Evolutionary conservation across 2,888 invertebrate genomes (phyloP), one percentile per base, ranked within the genome.

Genomic region (Macrophya alboannulata): DNA sequence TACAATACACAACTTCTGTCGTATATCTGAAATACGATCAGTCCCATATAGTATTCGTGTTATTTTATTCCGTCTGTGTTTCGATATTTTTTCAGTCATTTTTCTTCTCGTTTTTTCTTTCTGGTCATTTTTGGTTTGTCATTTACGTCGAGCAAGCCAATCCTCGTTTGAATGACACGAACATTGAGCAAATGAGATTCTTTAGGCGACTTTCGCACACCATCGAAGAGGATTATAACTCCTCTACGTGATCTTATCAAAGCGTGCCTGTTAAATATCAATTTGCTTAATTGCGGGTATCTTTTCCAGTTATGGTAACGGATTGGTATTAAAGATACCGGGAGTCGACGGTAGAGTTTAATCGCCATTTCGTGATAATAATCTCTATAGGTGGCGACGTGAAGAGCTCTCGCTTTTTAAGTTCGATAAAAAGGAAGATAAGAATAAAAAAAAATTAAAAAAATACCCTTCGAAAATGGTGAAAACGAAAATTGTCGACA

Each of bases 211-310:
- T 68, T 68, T 68, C 15, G 68, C 15, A 37, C 31, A 68, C 37
- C 17, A 68, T 68, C 37, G 12, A 10, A 62, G 21, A 62, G 25
- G 25, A 9, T 25, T 25, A 5, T 68, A 68, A 68, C 37, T 37
- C 37, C 37, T 37, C 68, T 37, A 12, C 37, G 21, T 43, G 74
- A 74, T 74, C 40, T 74, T 74, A 74, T 74, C 74, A 45, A 45
- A 45, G 21, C 43, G 25, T 21, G 74, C n/a, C 74, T 45, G 74
- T 74, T 74, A 45, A 74, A 74, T 45, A 74, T 45, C 74, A 74
- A 74, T 74, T 74, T 74, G 74, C 12, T 4, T 74, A 74, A 74
- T 74, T 74, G 74, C 21, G 68, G 68, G 21, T 74, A 45, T 74
- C 74, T 74, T 45, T 74, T 74, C 12, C 45, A 74, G 43, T n/a